Evolutionary conservation across 2,888 invertebrate species (phyloP), one percentile per base, ranked within the genome.

Genomic region (Tenthredo scrophulariae): DNA sequence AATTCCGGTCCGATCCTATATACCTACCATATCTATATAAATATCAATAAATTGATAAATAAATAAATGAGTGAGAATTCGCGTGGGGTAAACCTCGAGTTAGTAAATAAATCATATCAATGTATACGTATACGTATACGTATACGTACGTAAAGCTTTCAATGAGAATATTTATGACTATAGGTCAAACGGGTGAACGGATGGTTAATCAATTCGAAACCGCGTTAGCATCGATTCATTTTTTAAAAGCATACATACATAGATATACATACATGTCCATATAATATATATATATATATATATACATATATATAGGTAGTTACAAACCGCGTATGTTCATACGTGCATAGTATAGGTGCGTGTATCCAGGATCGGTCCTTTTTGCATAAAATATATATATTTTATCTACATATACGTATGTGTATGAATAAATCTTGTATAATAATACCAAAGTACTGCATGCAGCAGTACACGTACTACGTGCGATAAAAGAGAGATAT

Each of bases 121-220:
- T 72, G 22, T 43, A 72, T 43, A 72, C 22, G 10, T 40, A 22
- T 1, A 40, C 13, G 18, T 77, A 77, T 50, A 26, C 15, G 13
- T 22, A 33, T 33, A 4, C 5, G 13, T 50, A 26, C n/a, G 15
- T 29, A 33, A 46, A 58, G 37, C 22, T 62, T 80, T 80, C 37
- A 80, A 80, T 80, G 62, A 7, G 37, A 80, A 80, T 80, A 80
- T 58, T 80, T 80, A 80, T 80, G 37, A 40, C 80, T 80, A 40
- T 37, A 40, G 79, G 79, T 80, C 79, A 18, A 29, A 62, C 79
- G 79, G 79, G 58, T 80, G 40, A 80, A 18, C 37, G 79, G 80
- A 13, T 80, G 80, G 80, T 80, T 80, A 80, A 80, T 80, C 80
- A 80, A 80, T 80, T 80, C 58, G 37, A 80, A 80, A 80, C 40